Base-by-base conservation (phyloP, 2,113 vertebrate species). In the Piaya cayana region DNA sequence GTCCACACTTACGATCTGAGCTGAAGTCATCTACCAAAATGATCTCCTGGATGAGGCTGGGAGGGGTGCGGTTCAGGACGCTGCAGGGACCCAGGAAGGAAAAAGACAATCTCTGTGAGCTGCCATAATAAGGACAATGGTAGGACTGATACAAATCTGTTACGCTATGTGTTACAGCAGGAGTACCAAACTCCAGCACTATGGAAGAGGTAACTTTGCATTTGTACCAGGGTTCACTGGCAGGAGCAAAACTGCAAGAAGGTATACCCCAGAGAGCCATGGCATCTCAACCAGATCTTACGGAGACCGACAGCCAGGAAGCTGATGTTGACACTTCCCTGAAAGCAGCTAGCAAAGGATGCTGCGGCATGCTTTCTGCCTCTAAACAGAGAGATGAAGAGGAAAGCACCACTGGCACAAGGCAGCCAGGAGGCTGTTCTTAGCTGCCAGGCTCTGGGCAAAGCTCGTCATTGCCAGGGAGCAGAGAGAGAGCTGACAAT, bases 11-110 rank as follows among this genome's bases (percentile, higher is more conserved):
- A 99, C 99, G 95, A 91, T 99, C 99, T 4, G 98, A 97, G 97
- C 99, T 99, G 98, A 99, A 99, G 98, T 99, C 99, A 80, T 99
- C 99, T 60, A 99, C 99, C 88, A 99, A 97, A 96, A 99, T 99
- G 68, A 99, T 99, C 97, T 99, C 99, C 90, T 99, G 99, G 94
- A 99, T 99, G 84, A 99, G 97, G 86, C 94, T 96, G 34, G 98
- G 90, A 87, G 99, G 99, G 87, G 98, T 99, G 81, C 99, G 97
- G 96, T 98, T 99, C 95, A 99, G 96, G 88, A 99, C 99, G 13
- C 99, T 99, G 97, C 58, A 94, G 49, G 59, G 58, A 93, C 10
- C 77, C 42, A 86, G 78, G 60, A 18, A 93, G 27, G 45, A 89
- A 85, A 83, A 68, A 95, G 32, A 83, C 43, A 81, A 25, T 45